Conservation (phyloP, 2,888 invertebrate species). For the Netelia fuscicornis region DNA sequence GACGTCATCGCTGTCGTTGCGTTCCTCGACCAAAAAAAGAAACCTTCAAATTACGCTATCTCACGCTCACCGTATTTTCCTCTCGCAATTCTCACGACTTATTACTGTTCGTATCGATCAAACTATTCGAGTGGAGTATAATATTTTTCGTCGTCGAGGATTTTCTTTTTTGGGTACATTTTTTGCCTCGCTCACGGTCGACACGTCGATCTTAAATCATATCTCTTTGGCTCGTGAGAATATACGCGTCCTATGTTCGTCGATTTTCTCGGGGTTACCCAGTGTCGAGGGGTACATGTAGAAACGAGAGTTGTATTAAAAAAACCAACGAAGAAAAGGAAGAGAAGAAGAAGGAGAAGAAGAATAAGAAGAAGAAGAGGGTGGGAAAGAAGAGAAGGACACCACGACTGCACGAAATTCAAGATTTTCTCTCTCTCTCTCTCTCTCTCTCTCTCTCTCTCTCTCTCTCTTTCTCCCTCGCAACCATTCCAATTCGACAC, state of each 20-base stretch:
- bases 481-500: constrained; percentile 43
- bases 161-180: constrained; percentile 29
- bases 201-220: constrained; percentile 46
- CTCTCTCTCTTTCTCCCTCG: neutral
- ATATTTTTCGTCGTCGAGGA: constrained; percentile 27
- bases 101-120: constrained; percentile 61
- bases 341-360: neutral
- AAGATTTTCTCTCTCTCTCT: constrained; percentile 11
- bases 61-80: neutral
- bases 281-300: constrained; percentile 18
- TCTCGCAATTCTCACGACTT: neutral
- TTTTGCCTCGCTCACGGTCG: constrained; percentile 21
- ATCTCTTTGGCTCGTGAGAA: constrained; percentile 21
- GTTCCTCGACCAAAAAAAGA: constrained; percentile 48
- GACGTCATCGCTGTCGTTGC: constrained; percentile 39
- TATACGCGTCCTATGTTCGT: constrained; percentile 35
- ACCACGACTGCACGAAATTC: constrained; percentile 37
- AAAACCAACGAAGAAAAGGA: neutral
- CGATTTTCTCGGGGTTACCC: constrained; percentile 48
- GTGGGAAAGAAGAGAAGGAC: neutral
- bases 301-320: neutral
- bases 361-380: constrained; percentile 6
- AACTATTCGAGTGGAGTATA: constrained; percentile 44
- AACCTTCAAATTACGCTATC: neutral
- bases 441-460: neutral